A percentile compares a stretch with the other conserved stretches of the same genome.
Evolutionary conservation across 2,888 invertebrate species (phyloP).

Genomic region (Marronus borbonicus): DNA sequence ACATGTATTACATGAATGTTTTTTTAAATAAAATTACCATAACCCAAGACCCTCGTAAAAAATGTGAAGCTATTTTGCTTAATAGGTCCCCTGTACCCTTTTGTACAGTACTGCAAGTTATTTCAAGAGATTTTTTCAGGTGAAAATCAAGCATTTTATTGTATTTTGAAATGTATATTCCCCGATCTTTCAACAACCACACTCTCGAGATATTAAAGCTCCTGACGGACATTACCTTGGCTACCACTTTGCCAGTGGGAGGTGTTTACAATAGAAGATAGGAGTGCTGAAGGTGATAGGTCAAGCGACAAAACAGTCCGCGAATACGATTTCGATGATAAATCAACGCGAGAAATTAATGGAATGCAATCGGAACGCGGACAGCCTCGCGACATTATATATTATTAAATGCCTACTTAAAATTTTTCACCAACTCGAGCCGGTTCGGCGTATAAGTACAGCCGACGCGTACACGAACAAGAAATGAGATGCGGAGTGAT

Average conservation of each 20-base stretch:
- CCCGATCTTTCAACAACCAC: no score
- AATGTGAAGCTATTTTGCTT: no score
- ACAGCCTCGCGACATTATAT: conserved; percentile 36
- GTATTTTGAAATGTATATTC: no score
- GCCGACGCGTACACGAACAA: not conserved
- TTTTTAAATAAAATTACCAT: no score
- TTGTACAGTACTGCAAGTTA: no score
- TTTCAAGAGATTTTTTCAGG: no score
- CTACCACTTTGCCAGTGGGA: conserved; percentile 34
- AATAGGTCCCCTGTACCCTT: no score
- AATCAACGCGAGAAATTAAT: conserved; percentile 33
- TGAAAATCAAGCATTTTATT: no score
- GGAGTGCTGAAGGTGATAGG: conserved; percentile 39
- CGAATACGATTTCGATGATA: conserved; percentile 39
- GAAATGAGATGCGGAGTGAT: conserved; percentile 6
- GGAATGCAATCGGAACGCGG: conserved; percentile 14
- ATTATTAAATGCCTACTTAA: conserved; percentile 31
- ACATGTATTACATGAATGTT: no score
- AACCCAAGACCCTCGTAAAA: no score
- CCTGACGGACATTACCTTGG: conserved; percentile 28
- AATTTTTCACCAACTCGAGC: conserved; percentile 9
- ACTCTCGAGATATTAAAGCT: conserved; percentile 25
- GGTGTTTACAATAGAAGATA: conserved; percentile 43
- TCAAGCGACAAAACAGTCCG: conserved; percentile 23
- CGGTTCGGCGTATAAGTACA: not conserved